phyloP scores from a whole-genome alignment of 2,888 invertebrate genomes.

The Thumatha senex region DNA sequence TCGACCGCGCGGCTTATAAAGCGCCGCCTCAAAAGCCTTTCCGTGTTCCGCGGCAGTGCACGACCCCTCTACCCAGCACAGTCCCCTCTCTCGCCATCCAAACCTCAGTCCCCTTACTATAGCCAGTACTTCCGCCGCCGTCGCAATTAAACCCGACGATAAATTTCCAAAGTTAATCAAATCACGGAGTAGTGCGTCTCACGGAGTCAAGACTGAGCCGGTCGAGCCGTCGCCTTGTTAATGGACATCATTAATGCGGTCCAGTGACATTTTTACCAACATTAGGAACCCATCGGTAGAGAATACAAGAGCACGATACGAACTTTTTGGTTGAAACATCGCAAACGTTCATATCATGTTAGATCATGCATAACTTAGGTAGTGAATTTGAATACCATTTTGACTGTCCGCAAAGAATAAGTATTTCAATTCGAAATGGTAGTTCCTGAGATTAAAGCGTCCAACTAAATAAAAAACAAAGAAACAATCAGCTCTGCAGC shows the following conservation, averaged over 20 bases:
- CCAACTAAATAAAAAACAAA: too few species aligned
- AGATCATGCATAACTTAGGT: background rate
- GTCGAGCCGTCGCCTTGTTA: constrained; percentile 10
- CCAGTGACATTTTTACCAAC: constrained; percentile 5
- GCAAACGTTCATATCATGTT: background rate
- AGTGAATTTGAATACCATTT: too few species aligned
- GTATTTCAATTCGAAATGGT: too few species aligned
- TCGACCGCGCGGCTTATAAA: constrained; percentile 50
- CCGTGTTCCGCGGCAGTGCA: constrained; percentile 61
- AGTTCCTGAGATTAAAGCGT: too few species aligned
- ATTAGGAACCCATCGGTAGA: constrained; percentile 3
- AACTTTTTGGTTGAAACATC: background rate
- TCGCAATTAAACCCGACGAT: constrained; percentile 47
- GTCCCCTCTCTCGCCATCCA: constrained; percentile 8
- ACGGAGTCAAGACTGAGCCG: constrained; percentile 2
- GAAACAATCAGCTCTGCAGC: too few species aligned
- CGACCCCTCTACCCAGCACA: constrained; percentile 24
- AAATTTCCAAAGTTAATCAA: constrained; percentile 48
- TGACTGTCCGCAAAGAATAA: too few species aligned
- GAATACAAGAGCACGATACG: constrained; percentile 3
- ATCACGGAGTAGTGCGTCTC: constrained; percentile 19
- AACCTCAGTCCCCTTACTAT: constrained; percentile 8
- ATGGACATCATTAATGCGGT: constrained; percentile 13
- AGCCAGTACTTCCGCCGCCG: constrained; percentile 28
- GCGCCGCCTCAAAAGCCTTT: constrained; percentile 80